Evolutionary conservation across 1,140 invertebrate genomes (phyloP).

Genomic region (Anoplophora glabripennis): DNA sequence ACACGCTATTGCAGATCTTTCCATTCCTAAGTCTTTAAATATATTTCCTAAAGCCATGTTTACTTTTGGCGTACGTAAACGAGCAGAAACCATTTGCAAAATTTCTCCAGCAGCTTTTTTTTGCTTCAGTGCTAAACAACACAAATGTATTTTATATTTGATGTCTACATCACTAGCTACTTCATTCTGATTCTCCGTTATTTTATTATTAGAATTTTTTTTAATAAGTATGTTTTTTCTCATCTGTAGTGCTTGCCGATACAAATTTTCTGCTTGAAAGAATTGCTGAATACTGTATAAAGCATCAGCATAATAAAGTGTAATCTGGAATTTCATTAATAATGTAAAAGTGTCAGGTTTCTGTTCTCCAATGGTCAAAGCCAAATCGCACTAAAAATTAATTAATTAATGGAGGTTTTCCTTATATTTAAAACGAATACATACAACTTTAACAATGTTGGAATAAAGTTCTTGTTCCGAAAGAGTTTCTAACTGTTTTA

Average conservation of each 20-base stretch:
- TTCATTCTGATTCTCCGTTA: conserved; percentile 43
- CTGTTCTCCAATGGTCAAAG: conserved; percentile 64
- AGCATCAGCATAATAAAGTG: conserved; percentile 67
- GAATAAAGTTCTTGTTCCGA: conserved; percentile 59
- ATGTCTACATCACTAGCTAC: conserved; percentile 64
- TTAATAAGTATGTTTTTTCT: conserved; percentile 66
- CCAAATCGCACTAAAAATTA: conserved; percentile 59
- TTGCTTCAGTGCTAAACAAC: conserved; percentile 66
- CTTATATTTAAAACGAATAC: conserved; percentile 27
- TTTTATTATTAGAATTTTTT: conserved; percentile 39
- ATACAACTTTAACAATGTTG: conserved; percentile 57
- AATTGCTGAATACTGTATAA: conserved; percentile 64
- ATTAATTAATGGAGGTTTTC: conserved; percentile 10
- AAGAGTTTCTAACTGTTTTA: conserved; percentile 59
- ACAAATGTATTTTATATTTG: conserved; percentile 74
- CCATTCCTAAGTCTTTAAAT: conserved; percentile 68
- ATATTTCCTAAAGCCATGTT: conserved; percentile 77
- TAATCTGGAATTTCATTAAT: conserved; percentile 61
- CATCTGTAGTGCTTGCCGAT: conserved; percentile 65
- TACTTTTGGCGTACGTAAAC: conserved; percentile 48
- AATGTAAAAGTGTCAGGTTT: conserved; percentile 58
- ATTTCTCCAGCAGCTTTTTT: conserved; percentile 61
- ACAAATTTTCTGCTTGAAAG: conserved; percentile 65
- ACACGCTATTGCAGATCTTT: conserved; percentile 70
- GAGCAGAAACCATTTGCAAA: conserved; percentile 69